A percentile compares a stretch with the other conserved stretches of the same genome.
Evolutionary conservation across 2,113 vertebrate genomes (phyloP).

Genomic region (Apteryx owenii): DNA sequence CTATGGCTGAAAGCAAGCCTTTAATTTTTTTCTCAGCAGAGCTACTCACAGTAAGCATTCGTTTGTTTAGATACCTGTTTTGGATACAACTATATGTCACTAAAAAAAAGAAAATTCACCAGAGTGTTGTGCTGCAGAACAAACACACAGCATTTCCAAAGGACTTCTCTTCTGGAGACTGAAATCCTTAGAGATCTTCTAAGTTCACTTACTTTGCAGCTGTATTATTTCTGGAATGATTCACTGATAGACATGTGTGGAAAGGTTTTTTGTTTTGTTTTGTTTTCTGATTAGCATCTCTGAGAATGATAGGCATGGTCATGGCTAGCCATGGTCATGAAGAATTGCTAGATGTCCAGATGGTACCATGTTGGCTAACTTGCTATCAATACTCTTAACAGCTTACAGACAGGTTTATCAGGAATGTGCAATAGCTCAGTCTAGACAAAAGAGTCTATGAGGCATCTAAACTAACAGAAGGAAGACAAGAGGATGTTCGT

Average conservation of each 20-base stretch:
- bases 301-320: background rate
- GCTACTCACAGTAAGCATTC: background rate
- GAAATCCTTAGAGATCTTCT: background rate
- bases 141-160: background rate
- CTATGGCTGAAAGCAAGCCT: slow-evolving; percentile 29
- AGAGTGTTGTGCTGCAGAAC: background rate
- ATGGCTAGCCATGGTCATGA: background rate
- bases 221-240: background rate
- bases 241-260: background rate
- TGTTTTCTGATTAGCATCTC: background rate
- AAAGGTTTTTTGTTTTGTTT: background rate
- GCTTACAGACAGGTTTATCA: slow-evolving; percentile 69
- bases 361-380: slow-evolving; percentile 58
- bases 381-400: slow-evolving; percentile 74
- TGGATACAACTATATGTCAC: background rate
- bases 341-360: slow-evolving; percentile 66
- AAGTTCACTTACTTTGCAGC: background rate
- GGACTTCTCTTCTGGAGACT: background rate
- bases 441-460: slow-evolving; percentile 63
- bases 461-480: slow-evolving; percentile 60
- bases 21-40: background rate
- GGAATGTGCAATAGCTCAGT: slow-evolving; percentile 38
- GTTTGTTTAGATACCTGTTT: background rate
- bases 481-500: slow-evolving; percentile 49
- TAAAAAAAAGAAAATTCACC: background rate